Evolutionary conservation across 2,797 vertebrate species (phyloP).

Genomic region (Sylvilagus floridanus): DNA sequence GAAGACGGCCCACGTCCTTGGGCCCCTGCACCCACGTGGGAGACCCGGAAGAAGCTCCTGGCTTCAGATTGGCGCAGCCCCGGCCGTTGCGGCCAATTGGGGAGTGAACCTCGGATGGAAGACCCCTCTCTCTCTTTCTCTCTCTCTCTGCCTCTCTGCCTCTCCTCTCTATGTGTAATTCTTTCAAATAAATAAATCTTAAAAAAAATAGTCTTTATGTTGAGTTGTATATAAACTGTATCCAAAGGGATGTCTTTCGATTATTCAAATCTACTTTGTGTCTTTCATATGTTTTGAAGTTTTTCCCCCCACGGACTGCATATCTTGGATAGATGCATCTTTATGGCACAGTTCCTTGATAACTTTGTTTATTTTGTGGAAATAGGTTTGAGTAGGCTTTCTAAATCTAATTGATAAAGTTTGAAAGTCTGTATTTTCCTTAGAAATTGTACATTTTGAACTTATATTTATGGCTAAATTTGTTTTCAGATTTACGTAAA

Average conservation of each 20-base stretch:
- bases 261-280: not conserved
- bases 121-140: no score
- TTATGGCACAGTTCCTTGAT: not conserved
- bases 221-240: not conserved
- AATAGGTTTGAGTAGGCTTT: not conserved
- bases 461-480: no score
- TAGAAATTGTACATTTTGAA: not conserved
- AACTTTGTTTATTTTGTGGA: not conserved
- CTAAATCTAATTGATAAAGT: not conserved
- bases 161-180: no score
- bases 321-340: not conserved
- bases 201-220: not conserved
- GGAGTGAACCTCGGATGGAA: no score
- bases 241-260: not conserved
- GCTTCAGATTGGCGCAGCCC: no score
- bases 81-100: no score
- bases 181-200: no score
- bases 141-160: no score
- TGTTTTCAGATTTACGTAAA: slow-evolving; percentile 10
- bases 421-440: not conserved
- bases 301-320: not conserved
- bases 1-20: no score
- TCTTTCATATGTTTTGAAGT: not conserved
- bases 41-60: no score
- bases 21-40: no score